Conservation (phyloP, 2,797 vertebrate species). For the Lindbergichthys nudifrons region DNA sequence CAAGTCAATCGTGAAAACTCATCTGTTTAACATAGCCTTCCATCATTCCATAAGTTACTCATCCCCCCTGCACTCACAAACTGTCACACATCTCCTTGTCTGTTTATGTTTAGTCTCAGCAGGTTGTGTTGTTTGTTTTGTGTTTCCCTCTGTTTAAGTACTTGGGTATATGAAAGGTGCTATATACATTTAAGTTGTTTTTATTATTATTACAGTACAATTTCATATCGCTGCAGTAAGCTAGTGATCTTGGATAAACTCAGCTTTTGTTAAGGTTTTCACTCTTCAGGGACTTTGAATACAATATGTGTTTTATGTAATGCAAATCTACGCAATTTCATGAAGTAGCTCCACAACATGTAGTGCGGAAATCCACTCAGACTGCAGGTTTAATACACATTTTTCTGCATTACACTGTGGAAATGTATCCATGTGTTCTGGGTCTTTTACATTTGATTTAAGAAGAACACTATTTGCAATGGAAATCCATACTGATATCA, state of each 20-base stretch:
- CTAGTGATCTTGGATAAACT: constrained; percentile 1
- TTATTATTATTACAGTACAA: not conserved
- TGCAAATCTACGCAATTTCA: not conserved
- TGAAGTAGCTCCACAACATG: not conserved
- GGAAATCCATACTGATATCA: not conserved
- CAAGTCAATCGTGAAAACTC: no score
- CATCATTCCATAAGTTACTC: no score
- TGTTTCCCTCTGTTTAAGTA: no score
- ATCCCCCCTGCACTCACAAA: no score
- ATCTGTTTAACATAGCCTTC: no score
- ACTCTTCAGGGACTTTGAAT: not conserved
- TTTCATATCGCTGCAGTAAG: not conserved
- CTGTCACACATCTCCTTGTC: no score
- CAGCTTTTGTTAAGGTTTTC: constrained; percentile 5
- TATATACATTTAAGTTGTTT: no score
- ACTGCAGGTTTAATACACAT: not conserved
- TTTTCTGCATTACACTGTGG: not conserved
- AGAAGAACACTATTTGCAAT: not conserved
- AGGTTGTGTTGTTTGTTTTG: no score
- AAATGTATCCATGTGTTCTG: not conserved
- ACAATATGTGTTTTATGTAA: not conserved
- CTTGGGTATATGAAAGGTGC: no score
- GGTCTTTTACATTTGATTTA: not conserved
- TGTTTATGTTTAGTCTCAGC: no score
- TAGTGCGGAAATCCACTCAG: not conserved